Evolutionary conservation across 2,888 invertebrate genomes (phyloP).

Genomic region (Patella ulyssiponensis): DNA sequence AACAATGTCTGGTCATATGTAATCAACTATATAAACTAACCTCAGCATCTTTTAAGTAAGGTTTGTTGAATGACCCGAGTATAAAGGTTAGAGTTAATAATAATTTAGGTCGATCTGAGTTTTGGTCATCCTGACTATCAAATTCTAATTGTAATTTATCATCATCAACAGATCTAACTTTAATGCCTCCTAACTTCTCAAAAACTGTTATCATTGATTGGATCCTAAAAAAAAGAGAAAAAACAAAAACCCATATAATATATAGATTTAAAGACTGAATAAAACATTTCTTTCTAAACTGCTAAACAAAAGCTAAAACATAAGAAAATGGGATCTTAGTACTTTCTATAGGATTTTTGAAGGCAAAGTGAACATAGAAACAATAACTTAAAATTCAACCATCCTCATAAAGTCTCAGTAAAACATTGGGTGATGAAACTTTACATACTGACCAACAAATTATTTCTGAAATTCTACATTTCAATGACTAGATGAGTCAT

Average conservation of each 20-base stretch:
- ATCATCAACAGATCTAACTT: neutral
- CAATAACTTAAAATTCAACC: too few relatives aligned
- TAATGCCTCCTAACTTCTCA: neutral
- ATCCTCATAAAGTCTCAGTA: too few relatives aligned
- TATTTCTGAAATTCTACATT: neutral
- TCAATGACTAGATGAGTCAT: too few relatives aligned
- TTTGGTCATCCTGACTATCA: neutral
- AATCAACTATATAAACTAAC: neutral
- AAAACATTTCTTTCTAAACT: too few relatives aligned
- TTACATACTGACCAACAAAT: neutral
- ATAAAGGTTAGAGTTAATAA: neutral
- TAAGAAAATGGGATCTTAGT: too few relatives aligned
- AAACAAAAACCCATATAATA: neutral
- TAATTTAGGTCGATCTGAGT: neutral
- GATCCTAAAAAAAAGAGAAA: neutral
- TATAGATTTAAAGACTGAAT: too few relatives aligned
- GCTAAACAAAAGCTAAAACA: too few relatives aligned
- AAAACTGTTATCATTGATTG: neutral
- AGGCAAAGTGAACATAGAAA: too few relatives aligned
- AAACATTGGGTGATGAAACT: neutral
- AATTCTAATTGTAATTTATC: neutral
- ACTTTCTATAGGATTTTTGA: too few relatives aligned
- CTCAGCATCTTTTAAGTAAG: neutral
- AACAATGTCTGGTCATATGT: too few relatives aligned
- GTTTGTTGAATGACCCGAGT: neutral